Evolutionary conservation across 2,113 vertebrate species (phyloP), one percentile per base, ranked within the genome.

Genomic region (Grammomys dolichurus): DNA sequence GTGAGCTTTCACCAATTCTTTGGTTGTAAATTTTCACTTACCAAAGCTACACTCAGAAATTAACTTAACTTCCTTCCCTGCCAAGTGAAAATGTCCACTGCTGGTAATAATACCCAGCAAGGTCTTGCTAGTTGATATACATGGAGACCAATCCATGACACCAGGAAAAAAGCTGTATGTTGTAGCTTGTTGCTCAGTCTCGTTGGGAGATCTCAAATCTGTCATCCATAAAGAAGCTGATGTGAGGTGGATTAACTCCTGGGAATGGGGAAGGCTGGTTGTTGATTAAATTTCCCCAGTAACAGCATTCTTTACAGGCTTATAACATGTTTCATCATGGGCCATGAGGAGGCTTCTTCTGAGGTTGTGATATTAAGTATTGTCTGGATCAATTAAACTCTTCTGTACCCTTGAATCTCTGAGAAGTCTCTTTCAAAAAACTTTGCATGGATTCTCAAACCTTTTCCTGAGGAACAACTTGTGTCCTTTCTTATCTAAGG

Each of bases 191-290:
- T 72, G 36, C 9, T 58, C 70, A 75, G 5, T 17, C 9, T 46
- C 33, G n/a, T 31, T 60, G 56, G n/a, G 54, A 75, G 26, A 19
- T 3, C 28, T 22, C 40, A 48, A 51, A 63, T 76, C 17, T 76
- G 36, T 28, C 40, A 77, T 6, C 28, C 19, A 24, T 36, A 22
- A 26, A 36, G 73, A 13, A 48, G 40, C 24, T 76, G 73, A 5
- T 31, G 20, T 3, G 28, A 20, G 6, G 6, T 19, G n/a, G 14
- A 24, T 1, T 11, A 13, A 31, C 17, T 33, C 22, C 8, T 3
- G 11, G 13, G 87, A 56, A 73, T 5, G 26, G 16, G n/a, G 14
- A 5, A 46, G 54, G 17, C 19, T 90, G 1, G 28, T 43, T 63
- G 19, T 48, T 46, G 72, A 77, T 48, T 65, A 12, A 31, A 90